phyloP scores from a whole-genome alignment of 2,888 invertebrate genomes.

The Philopedon plagiatum region DNA sequence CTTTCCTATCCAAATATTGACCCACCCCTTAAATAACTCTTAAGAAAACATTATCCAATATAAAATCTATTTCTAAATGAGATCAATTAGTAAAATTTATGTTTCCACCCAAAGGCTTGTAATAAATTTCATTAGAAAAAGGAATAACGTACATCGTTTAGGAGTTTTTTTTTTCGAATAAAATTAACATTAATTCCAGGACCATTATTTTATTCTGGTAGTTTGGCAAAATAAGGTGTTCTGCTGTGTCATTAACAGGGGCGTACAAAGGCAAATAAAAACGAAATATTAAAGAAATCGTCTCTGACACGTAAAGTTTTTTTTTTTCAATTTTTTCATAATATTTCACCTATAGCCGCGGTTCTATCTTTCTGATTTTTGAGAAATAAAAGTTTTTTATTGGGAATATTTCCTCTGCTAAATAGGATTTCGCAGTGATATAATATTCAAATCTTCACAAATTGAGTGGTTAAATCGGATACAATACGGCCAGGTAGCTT shows the following conservation, averaged over 20 bases:
- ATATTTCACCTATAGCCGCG: no score
- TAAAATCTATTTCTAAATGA: constrained; percentile 22
- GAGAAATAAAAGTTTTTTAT: no score
- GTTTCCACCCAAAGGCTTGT: constrained; percentile 28
- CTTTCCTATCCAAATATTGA: constrained; percentile 5
- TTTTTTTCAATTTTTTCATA: no score
- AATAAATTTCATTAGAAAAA: constrained; percentile 38
- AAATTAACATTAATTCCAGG: constrained; percentile 39
- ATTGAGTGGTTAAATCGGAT: no score
- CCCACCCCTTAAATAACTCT: constrained; percentile 5
- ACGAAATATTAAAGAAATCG: neutral
- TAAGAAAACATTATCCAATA: neutral
- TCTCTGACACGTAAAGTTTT: no score
- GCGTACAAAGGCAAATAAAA: neutral
- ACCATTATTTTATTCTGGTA: constrained; percentile 24
- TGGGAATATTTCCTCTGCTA: neutral
- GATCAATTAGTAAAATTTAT: constrained; percentile 44
- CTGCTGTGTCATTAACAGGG: neutral
- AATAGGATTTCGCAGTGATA: neutral
- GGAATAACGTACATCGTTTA: constrained; percentile 39
- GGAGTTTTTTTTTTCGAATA: constrained; percentile 31
- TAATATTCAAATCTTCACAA: no score
- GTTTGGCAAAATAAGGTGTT: constrained; percentile 10
- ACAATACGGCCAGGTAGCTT: no score
- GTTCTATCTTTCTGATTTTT: no score